Conservation (phyloP, 1,140 invertebrate genomes). For the Conus betulinus region DNA sequence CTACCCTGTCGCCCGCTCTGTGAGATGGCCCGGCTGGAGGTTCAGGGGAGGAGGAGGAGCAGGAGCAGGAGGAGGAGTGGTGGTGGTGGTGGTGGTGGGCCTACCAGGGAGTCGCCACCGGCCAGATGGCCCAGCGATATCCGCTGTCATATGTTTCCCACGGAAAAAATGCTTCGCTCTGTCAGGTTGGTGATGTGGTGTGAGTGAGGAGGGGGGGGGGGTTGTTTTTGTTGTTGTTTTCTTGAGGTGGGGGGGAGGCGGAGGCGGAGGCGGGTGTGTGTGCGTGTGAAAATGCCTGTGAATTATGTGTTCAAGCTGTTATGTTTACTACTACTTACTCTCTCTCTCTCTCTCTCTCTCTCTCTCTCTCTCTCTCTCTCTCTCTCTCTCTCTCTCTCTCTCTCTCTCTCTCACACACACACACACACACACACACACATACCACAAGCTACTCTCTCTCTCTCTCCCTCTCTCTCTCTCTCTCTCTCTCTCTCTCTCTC, state of each 20-base stretch:
- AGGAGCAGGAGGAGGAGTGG: background rate
- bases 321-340: too few species aligned
- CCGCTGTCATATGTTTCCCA: constrained; percentile 36
- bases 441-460: background rate
- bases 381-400: too few species aligned
- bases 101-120: background rate
- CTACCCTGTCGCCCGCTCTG: constrained; percentile 28
- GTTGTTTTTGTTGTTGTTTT: background rate
- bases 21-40: constrained; percentile 30
- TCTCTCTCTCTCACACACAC: background rate
- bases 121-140: constrained; percentile 14
- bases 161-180: constrained; percentile 20
- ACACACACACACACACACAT: background rate
- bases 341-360: too few species aligned
- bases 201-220: background rate
- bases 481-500: constrained; percentile 12
- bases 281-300: too few species aligned
- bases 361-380: too few species aligned
- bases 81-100: too few species aligned
- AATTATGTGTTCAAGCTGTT: too few species aligned
- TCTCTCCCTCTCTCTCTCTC: constrained; percentile 1
- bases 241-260: too few species aligned
- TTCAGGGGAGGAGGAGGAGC: background rate
- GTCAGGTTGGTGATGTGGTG: constrained; percentile 6
- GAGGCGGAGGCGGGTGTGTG: too few species aligned